phyloP scores from a whole-genome alignment of 2,113 vertebrate genomes.

The Tenebrosternarchus preto region DNA sequence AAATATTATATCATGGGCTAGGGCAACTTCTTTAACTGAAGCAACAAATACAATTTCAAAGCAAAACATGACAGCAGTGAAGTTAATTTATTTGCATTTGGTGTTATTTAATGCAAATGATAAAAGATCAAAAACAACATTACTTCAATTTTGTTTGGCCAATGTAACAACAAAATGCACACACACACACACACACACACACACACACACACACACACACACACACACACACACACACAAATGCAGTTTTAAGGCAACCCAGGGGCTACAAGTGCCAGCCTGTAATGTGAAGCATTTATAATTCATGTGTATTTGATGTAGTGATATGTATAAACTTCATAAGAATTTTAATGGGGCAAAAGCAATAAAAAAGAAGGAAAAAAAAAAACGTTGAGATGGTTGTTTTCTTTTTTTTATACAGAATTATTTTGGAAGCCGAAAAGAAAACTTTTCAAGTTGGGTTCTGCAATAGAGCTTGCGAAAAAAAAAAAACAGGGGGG shows the following conservation, averaged over 20 bases:
- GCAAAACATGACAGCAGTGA: slow-evolving; percentile 67
- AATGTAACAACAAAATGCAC: slow-evolving; percentile 77
- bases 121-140: slow-evolving; percentile 74
- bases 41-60: slow-evolving; percentile 66
- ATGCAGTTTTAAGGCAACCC: slow-evolving; percentile 78
- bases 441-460: slow-evolving; percentile 63
- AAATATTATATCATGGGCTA: slow-evolving; percentile 61
- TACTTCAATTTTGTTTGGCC: slow-evolving; percentile 77
- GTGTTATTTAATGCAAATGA: slow-evolving; percentile 70
- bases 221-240: slow-evolving; percentile 56
- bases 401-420: slow-evolving; percentile 63
- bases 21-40: slow-evolving; percentile 64
- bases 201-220: slow-evolving; percentile 65
- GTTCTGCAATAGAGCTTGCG: slow-evolving; percentile 54
- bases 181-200: slow-evolving; percentile 62
- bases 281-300: slow-evolving; percentile 80
- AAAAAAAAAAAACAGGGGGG: slow-evolving; percentile 12
- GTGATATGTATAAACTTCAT: slow-evolving; percentile 80
- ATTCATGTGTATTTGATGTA: slow-evolving; percentile 82
- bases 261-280: slow-evolving; percentile 75
- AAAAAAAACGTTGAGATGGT: slow-evolving; percentile 68
- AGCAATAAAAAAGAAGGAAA: slow-evolving; percentile 46
- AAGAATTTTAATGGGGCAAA: slow-evolving; percentile 80
- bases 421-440: slow-evolving; percentile 49
- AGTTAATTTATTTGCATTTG: slow-evolving; percentile 71